Evolutionary conservation across 2,888 invertebrate genomes (phyloP).

Genomic region (Lochmaea crataegi): DNA sequence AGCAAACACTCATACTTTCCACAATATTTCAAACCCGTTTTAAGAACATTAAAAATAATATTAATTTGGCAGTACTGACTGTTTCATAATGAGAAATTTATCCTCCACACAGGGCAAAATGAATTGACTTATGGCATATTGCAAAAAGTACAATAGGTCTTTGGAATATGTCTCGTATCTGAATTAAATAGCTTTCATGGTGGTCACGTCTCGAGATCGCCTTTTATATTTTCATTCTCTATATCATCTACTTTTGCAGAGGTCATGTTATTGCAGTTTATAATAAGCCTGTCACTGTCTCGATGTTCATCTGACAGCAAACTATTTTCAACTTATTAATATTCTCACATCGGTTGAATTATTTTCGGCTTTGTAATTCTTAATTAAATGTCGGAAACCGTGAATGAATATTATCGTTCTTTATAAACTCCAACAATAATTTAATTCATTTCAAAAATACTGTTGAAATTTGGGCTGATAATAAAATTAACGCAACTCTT

Average conservation of each 20-base stretch:
- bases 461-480: too few relatives aligned
- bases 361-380: slow-evolving; percentile 4
- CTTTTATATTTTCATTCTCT: slow-evolving; percentile 41
- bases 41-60: not conserved
- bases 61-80: slow-evolving; percentile 6
- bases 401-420: not conserved
- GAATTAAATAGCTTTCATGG: slow-evolving; percentile 51
- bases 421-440: too few relatives aligned
- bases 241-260: slow-evolving; percentile 48
- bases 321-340: slow-evolving; percentile 23
- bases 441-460: too few relatives aligned
- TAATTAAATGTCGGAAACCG: not conserved
- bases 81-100: slow-evolving; percentile 14
- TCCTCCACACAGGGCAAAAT: slow-evolving; percentile 22
- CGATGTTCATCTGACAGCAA: slow-evolving; percentile 19
- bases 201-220: slow-evolving; percentile 49
- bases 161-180: slow-evolving; percentile 42
- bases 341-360: too few relatives aligned
- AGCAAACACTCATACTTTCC: too few relatives aligned
- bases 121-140: slow-evolving; percentile 38
- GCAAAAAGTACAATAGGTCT: slow-evolving; percentile 42
- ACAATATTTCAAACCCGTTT: too few relatives aligned
- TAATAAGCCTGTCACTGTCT: slow-evolving; percentile 46
- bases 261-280: slow-evolving; percentile 47
- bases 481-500: too few relatives aligned